Evolutionary conservation across 2,797 vertebrate species (phyloP), one percentile per base, ranked within the genome.

Genomic region (Falco columbarius): DNA sequence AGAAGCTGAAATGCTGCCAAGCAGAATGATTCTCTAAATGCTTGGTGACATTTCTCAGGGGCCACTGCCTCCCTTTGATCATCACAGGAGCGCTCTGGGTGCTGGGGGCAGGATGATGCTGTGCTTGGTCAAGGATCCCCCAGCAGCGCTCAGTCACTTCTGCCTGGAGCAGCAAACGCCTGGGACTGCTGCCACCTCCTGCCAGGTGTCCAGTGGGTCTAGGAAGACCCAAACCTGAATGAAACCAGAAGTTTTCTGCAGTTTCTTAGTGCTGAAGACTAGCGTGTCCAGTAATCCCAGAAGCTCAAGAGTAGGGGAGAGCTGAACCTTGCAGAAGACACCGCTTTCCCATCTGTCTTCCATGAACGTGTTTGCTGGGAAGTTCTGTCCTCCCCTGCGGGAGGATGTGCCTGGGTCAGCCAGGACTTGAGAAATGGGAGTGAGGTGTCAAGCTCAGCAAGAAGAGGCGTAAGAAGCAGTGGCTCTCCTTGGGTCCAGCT

Each of bases 361-460:
- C 36, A 52, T 1, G 9, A 76, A 79, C 10, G 19, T 18, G 46
- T 12, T 66, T 26, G 40, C 65, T 1, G 1, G 27, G 79, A 86
- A 76, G 27, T 46, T 70, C n/a, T 56, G 80, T 73, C 61, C 38
- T 38, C 30, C 9, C 8, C 27, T 6, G 19, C 29, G 82, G 63
- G 2, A 91, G 36, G 21, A 74, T 3, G 1, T 2, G 14, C 24
- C 68, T 90, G 54, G 36, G 38, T 27, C 40, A 81, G 68, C 14
- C 52, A 70, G 36, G 49, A 71, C 74, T 38, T 16, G 29, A 81
- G 62, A 87, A 96, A 96, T 7, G 26, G 88, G 61, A 88, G 67
- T 0, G 1, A 30, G 14, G 7, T 40, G 46, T 21, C 3, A 2
- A 85, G 61, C 71, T 82, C 38, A 47, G 47, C 2, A 2, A 72